These are phyloP conservation scores for Meandrusa payeni DNA, from an alignment of 2,888 invertebrate genomes.

Conservation along the genomic window DNA sequence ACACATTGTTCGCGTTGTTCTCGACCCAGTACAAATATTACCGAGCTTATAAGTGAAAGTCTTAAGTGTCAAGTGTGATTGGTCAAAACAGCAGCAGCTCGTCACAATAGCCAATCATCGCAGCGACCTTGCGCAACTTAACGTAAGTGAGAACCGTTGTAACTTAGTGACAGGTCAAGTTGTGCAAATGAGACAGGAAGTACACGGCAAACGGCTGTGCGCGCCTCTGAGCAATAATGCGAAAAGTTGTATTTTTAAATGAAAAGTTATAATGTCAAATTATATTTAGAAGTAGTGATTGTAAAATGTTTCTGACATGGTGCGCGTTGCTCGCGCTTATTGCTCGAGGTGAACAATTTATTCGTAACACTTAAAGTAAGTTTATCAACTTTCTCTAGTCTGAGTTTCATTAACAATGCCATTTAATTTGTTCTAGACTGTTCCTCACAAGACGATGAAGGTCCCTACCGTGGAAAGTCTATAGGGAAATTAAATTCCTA, in stretches of 20 bases:
- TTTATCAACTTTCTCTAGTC: conserved; percentile 44
- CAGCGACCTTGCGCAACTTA: conserved; percentile 33
- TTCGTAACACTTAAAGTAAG: conserved; percentile 10
- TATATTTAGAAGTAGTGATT: conserved; percentile 15
- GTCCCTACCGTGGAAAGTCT: conserved; percentile 89
- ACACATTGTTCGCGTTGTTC: conserved; percentile 26
- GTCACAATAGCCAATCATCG: conserved; percentile 38
- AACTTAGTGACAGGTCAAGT: conserved; percentile 46
- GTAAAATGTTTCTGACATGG: conserved; percentile 51
- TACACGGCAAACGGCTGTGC: conserved; percentile 31
- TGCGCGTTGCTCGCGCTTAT: conserved; percentile 45
- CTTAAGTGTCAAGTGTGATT: conserved; percentile 38
- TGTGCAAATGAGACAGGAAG: conserved; percentile 34
- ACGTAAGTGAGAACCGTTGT: conserved; percentile 25
- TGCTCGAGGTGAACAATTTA: conserved; percentile 43
- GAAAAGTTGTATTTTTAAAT: conserved; percentile 45
- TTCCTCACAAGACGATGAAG: conserved; percentile 83
- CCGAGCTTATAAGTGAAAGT: conserved; percentile 54
- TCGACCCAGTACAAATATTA: conserved; percentile 20
- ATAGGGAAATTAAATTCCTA: conserved; percentile 94
- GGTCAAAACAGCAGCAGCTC: conserved; percentile 28
- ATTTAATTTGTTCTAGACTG: conserved; percentile 49
- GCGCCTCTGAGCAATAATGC: conserved; percentile 32
- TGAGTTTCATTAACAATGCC: conserved; percentile 1
- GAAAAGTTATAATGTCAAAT: conserved; percentile 38